phyloP scores from a whole-genome alignment of 2,888 invertebrate genomes.

The Schrankia costaestrigalis region DNA sequence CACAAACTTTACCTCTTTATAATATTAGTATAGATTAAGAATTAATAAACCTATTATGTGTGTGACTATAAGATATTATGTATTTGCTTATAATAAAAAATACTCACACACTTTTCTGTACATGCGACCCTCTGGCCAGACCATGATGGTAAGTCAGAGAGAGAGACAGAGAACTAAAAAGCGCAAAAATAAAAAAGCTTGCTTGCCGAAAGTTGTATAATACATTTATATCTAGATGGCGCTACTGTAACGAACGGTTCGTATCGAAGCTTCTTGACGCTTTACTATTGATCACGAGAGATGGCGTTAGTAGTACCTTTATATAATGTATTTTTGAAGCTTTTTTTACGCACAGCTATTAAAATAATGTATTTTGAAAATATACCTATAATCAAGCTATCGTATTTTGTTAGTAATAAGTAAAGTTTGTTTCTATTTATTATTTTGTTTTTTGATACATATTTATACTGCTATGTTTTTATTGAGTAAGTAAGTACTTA shows the following conservation, averaged over 20 bases:
- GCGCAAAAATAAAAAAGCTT: constrained; percentile 44
- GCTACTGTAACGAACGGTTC: constrained; percentile 34
- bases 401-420: too few relatives aligned
- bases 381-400: too few relatives aligned
- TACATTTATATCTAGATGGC: constrained; percentile 59
- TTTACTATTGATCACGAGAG: constrained; percentile 24
- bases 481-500: too few relatives aligned
- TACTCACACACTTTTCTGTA: constrained; percentile 66
- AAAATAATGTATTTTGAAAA: too few relatives aligned
- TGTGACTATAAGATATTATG: constrained; percentile 7
- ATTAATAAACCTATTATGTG: constrained; percentile 12
- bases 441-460: too few relatives aligned
- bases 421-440: too few relatives aligned
- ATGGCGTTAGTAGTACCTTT: constrained; percentile 30
- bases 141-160: constrained; percentile 74
- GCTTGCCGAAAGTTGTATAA: constrained; percentile 53
- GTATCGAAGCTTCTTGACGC: constrained; percentile 25
- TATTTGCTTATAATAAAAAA: constrained; percentile 13
- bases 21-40: too few relatives aligned
- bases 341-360: too few relatives aligned
- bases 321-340: constrained; percentile 2
- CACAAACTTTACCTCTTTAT: too few relatives aligned
- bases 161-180: constrained; percentile 52
- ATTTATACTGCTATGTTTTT: too few relatives aligned
- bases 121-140: constrained; percentile 74